These are phyloP conservation scores for Kryptolebias marmoratus DNA, from an alignment of 2,113 vertebrate genomes.

Conservation along the genomic window DNA sequence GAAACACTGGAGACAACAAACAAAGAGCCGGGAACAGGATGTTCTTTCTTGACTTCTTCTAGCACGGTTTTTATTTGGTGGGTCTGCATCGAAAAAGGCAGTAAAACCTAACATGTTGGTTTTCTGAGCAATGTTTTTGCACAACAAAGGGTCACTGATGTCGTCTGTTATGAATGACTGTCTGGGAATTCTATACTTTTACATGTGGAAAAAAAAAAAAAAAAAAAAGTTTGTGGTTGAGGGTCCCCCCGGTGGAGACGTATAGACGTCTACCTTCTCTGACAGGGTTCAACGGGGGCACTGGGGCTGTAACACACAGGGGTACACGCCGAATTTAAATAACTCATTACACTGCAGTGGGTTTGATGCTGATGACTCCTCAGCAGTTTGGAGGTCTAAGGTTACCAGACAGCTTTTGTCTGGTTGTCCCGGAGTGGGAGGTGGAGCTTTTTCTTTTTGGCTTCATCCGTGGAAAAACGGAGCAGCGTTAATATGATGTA, in stretches of 20 bases:
- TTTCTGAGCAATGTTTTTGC: neutral
- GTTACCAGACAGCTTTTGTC: conserved; percentile 77
- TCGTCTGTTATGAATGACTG: too few relatives aligned
- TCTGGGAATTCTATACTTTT: neutral
- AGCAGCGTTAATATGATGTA: conserved; percentile 9
- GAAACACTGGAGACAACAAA: conserved; percentile 70
- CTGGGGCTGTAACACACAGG: conserved; percentile 31
- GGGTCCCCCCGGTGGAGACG: conserved; percentile 5
- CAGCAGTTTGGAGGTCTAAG: conserved; percentile 68
- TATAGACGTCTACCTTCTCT: conserved; percentile 7
- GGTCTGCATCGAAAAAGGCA: conserved; percentile 46
- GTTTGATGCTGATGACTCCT: conserved; percentile 51
- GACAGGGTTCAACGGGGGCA: conserved; percentile 11
- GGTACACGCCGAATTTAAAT: conserved; percentile 62
- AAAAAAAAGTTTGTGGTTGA: neutral
- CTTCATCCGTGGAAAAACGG: conserved; percentile 22
- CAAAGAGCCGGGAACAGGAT: conserved; percentile 56
- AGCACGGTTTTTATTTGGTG: conserved; percentile 40
- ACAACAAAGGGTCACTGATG: neutral
- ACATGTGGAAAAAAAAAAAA: neutral
- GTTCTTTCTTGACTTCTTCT: conserved; percentile 70
- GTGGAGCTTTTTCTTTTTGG: conserved; percentile 32
- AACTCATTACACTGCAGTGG: conserved; percentile 50
- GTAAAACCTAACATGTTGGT: conserved; percentile 39
- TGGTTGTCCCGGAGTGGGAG: conserved; percentile 53